These are phyloP conservation scores for Trichechus manatus DNA, from an alignment of 2,113 vertebrate species.

Conservation along the genomic window DNA sequence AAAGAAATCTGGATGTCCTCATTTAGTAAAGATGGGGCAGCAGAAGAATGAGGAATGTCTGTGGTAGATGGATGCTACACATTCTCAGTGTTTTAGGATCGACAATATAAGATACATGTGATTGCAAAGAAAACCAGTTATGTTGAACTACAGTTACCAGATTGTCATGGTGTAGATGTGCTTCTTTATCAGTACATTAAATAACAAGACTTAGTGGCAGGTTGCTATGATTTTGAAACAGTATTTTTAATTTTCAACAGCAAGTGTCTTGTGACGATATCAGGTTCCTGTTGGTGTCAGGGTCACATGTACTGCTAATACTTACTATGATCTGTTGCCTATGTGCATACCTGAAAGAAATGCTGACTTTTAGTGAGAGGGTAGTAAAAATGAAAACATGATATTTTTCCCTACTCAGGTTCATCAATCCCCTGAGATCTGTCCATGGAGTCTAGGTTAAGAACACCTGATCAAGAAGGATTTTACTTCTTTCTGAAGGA, in stretches of 20 bases:
- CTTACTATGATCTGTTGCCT: not conserved
- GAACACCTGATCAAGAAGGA: not conserved
- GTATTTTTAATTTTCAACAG: conserved; percentile 10
- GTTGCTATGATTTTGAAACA: not conserved
- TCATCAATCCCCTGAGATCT: not conserved
- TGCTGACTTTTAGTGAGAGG: not conserved
- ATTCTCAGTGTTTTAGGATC: not conserved
- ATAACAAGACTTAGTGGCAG: not conserved
- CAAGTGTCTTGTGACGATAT: not conserved
- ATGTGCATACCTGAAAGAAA: not conserved
- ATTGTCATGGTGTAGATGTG: not conserved
- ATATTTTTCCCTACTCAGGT: not conserved
- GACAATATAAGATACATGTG: too few relatives aligned
- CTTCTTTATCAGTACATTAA: not conserved
- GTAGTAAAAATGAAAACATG: not conserved
- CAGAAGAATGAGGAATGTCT: not conserved
- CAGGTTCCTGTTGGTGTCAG: not conserved
- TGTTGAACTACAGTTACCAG: accelerated
- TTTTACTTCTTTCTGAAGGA: not conserved
- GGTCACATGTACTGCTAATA: not conserved
- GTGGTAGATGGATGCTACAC: not conserved
- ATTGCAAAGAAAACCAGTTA: not conserved
- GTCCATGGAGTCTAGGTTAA: not conserved
- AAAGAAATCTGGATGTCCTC: not conserved
- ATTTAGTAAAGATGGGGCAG: not conserved